Percentiles rank a stretch among this genome's conserved stretches.
Evolutionary conservation across 2,113 vertebrate species (phyloP).

Genomic region (Pionites leucogaster): DNA sequence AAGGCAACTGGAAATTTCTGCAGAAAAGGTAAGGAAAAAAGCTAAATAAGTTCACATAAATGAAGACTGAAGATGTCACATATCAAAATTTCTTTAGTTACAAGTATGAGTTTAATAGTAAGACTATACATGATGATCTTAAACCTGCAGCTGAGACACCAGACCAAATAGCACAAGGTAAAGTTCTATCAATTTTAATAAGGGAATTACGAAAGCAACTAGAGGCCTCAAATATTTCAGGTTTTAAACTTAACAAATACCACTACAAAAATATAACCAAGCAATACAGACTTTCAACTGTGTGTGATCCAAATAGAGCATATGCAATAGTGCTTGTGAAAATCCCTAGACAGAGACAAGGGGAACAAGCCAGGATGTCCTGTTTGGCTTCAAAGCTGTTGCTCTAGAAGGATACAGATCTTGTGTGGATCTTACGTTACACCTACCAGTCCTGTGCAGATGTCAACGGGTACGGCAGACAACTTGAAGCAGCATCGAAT

Average conservation of each 20-base stretch:
- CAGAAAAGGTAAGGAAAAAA: not conserved
- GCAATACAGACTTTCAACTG: not conserved
- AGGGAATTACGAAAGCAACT: not conserved
- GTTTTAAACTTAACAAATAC: not conserved
- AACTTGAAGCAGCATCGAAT: not conserved
- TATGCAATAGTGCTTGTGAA: not conserved
- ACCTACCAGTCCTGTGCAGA: not conserved
- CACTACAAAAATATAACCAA: not conserved
- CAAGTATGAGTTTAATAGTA: not conserved
- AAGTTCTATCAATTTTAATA: not conserved
- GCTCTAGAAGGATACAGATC: not conserved
- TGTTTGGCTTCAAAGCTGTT: not conserved
- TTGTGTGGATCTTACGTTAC: not conserved
- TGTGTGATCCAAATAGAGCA: not conserved
- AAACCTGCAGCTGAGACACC: not conserved
- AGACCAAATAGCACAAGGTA: not conserved
- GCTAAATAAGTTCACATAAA: not conserved
- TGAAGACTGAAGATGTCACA: not conserved
- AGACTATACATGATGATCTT: not conserved
- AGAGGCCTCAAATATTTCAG: not conserved
- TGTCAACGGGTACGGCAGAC: not conserved
- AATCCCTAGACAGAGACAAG: not conserved
- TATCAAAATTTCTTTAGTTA: not conserved
- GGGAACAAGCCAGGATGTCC: not conserved
- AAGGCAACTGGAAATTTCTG: not conserved